Percentiles rank a stretch among this genome's conserved stretches.
These are phyloP conservation scores for Harpagifer antarcticus DNA, from an alignment of 2,797 vertebrate genomes.

Conservation along the genomic window DNA sequence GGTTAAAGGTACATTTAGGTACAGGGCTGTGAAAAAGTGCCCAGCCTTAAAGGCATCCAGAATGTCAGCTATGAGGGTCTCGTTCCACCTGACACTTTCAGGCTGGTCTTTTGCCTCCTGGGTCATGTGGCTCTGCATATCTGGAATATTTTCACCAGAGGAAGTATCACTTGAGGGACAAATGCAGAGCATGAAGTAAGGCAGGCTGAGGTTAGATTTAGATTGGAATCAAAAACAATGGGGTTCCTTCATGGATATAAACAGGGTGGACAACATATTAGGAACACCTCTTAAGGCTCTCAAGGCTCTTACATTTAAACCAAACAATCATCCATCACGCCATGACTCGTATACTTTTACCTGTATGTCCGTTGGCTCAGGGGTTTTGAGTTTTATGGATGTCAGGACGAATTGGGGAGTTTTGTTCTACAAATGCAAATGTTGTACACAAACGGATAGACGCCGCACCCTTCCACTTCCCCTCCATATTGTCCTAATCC, in stretches of 20 bases:
- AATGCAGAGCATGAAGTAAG: not conserved
- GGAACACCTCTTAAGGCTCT: not conserved
- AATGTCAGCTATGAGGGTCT: slow-evolving; percentile 41
- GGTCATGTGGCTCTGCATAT: slow-evolving; percentile 18
- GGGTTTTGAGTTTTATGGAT: slow-evolving; percentile 5
- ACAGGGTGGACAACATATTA: not conserved
- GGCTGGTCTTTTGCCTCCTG: not conserved
- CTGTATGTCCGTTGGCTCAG: not conserved
- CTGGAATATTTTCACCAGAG: not conserved
- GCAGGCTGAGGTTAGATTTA: not conserved
- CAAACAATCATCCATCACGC: not conserved
- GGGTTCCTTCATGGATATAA: not conserved
- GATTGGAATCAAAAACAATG: not conserved
- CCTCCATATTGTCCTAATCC: slow-evolving; percentile 56
- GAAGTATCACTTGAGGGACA: slow-evolving; percentile 3
- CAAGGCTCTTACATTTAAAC: not conserved
- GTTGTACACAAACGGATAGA: slow-evolving; percentile 56
- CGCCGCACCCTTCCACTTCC: slow-evolving; percentile 69
- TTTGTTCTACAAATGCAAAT: slow-evolving; percentile 38
- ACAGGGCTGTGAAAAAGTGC: slow-evolving; percentile 16
- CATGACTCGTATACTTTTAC: not conserved
- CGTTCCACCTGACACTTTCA: slow-evolving; percentile 34
- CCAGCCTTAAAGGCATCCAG: slow-evolving; percentile 28
- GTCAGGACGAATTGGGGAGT: not conserved
- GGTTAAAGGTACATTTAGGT: slow-evolving; percentile 53